Evolutionary conservation across 1,140 invertebrate genomes (phyloP), one percentile per base, ranked within the genome.

Genomic region (Scaptomyza montana): DNA sequence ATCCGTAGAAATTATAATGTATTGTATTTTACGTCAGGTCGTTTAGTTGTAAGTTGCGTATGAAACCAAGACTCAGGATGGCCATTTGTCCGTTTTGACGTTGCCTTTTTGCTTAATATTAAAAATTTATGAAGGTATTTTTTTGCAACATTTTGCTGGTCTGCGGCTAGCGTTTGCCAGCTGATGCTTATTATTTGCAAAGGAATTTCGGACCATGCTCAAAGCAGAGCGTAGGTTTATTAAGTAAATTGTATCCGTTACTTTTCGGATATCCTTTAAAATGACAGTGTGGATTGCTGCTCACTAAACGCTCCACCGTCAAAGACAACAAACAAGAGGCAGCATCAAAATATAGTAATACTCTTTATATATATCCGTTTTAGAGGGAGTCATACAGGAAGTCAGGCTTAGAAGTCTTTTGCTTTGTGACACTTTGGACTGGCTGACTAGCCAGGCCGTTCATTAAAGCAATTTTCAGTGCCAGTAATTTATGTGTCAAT

Each of bases 191-290:
- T 75, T 75, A 71, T 75, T 78, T 75, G 67, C 66, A 78, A 78
- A 75, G 75, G 72, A 75, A 78, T 71, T 36, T 71, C 61, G 55
- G 9, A 21, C 30, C n/a, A 62, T 63, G 53, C 59, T 76, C 46
- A 55, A 61, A 60, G 68, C 65, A 55, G 53, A 49, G 73, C 55
- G 67, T 45, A 59, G 74, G 68, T 78, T 78, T 78, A 78, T 78
- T 78, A 78, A 78, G 63, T 77, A 78, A 78, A 78, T 77, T 78
- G 77, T 77, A 77, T 78, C 77, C 77, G 64, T 76, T 78, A 73
- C 74, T 78, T 77, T 67, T 55, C 69, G 73, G 68, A 78, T 78
- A 75, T 78, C 73, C 73, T 75, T 72, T 62, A 65, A 68, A 77
- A 74, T 65, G 39, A 61, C 50, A 60, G 71, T 46, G 54, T 73